Percentiles rank a stretch among this genome's conserved stretches.
These are phyloP conservation scores for Babylonia areolata DNA, from an alignment of 1,140 invertebrate species.

Conservation along the genomic window DNA sequence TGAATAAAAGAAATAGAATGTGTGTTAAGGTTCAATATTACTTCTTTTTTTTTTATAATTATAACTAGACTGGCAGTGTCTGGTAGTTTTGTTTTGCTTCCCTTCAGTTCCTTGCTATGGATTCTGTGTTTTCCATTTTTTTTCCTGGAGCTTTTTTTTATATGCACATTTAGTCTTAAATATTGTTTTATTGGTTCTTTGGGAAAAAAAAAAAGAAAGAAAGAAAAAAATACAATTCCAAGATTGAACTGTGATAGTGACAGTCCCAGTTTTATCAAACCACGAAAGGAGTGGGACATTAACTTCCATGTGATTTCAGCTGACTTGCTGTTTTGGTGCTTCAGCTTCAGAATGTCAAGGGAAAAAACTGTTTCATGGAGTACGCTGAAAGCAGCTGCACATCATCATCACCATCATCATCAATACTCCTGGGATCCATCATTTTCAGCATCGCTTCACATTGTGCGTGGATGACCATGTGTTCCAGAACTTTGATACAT, in stretches of 20 bases:
- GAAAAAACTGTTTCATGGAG: not conserved
- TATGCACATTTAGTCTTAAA: too few species aligned
- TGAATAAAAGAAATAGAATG: too few species aligned
- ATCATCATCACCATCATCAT: not conserved
- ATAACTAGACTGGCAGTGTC: too few species aligned
- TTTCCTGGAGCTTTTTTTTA: too few species aligned
- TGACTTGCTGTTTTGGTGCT: not conserved
- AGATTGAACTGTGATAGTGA: not conserved
- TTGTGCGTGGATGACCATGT: not conserved
- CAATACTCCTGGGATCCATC: not conserved
- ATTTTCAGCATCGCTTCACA: not conserved
- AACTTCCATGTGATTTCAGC: not conserved
- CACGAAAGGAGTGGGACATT: not conserved
- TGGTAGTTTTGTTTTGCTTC: too few species aligned
- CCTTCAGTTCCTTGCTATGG: too few species aligned
- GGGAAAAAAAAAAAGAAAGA: too few species aligned
- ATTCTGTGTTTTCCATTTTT: too few species aligned
- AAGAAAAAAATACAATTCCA: too few species aligned
- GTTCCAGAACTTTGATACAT: not conserved
- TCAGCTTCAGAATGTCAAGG: not conserved
- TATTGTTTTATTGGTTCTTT: too few species aligned
- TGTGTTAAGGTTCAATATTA: too few species aligned
- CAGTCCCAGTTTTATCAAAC: not conserved
- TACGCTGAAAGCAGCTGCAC: not conserved
- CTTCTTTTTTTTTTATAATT: too few species aligned